Base-by-base conservation (phyloP, 2,888 invertebrate species). In the Drosophila leonis region DNA sequence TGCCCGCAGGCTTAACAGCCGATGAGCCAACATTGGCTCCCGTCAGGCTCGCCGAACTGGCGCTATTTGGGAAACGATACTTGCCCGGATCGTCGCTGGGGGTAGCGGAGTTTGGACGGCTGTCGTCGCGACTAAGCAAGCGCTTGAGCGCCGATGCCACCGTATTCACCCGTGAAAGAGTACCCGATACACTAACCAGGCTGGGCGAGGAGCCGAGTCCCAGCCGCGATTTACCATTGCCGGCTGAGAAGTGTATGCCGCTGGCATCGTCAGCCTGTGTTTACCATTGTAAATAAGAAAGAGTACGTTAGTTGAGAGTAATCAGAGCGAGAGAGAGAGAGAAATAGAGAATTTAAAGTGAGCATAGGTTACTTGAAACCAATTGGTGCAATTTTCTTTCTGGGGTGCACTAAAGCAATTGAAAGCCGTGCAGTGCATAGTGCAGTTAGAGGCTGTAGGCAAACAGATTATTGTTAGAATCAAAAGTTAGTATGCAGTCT, bases 141-240 rank as follows among this genome's bases (percentile, higher is more conserved):
- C 96, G 94, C 90, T 96, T 96, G 9, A 97, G 92, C 88, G 96
- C 95, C 13, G 95, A 96, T 0, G 97, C 96, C 39, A 97, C 97
- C 0, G 97, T 97, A 84, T 95, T 96, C 0, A 95, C 95, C 55
- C 97, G 94, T 0, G 96, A 94, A 83, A 97, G 93, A 0, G 95
- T 95, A 15, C 94, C 95, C 63, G 94, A 91, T 2, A 92, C 78
- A 54, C 92, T 93, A 44, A 89, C 93, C 83, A 93, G 84, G 82
- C 91, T 94, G 60, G 91, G 93, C 56, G 94, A 93, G 4, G 93
- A 93, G 54, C 94, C 94, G 37, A 91, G 89, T 92, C 94, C 94
- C 63, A 91, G 85, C 91, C 95, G 93, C 92, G 83, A 94, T 94
- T 94, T 94, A 3, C 92, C 91, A 69, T 94, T 94, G 29, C 94